Base-by-base conservation (phyloP, 2,113 vertebrate species). In the Catharus minimus region DNA sequence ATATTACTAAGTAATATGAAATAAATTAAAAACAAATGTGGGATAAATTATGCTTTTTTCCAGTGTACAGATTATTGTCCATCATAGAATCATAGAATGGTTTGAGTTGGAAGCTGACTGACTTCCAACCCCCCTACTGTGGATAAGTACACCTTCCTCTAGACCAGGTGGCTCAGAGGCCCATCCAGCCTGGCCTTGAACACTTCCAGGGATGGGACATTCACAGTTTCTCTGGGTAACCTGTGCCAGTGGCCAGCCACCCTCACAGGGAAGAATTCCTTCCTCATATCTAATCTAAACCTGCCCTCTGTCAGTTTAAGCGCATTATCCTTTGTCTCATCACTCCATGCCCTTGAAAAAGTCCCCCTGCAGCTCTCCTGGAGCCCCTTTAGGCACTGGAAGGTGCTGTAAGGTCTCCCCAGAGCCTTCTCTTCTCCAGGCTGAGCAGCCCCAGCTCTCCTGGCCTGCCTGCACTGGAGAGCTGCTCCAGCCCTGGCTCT, bases 11-110 rank as follows among this genome's bases (percentile, higher is more conserved):
- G 86, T 76, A 88, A 89, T 93, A 65, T 52, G 27, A 90, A 89
- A 89, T 79, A 92, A 76, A 95, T 90, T 38, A 76, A 76, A 89
- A 92, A 18, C 77, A 95, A 92, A 94, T 89, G 81, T 84, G 74
- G 32, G 38, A 18, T 53, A 81, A 77, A 58, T 87, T 39, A 65
- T 9, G 4, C 0, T 9, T 52, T 66, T 92, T 83, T 20, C n/a
- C 55, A 80, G 18, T n/a, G 20, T 84, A 58, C 44, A 72, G 32
- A 78, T 91, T 86, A 74, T 89, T 83, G 49, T 81, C 55, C 65
- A 14, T 82, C 46, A 24, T 13, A 72, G 58, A 72, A 22, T 52
- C 38, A 58, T 27, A 23, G 39, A 41, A 47, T 55, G 27, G 30
- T 79, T 78, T 66, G 22, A 8, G 21, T 58, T 52, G 33, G 46